Evolutionary conservation across 2,888 invertebrate genomes (phyloP).

Genomic region (Aspidiotus destructor): DNA sequence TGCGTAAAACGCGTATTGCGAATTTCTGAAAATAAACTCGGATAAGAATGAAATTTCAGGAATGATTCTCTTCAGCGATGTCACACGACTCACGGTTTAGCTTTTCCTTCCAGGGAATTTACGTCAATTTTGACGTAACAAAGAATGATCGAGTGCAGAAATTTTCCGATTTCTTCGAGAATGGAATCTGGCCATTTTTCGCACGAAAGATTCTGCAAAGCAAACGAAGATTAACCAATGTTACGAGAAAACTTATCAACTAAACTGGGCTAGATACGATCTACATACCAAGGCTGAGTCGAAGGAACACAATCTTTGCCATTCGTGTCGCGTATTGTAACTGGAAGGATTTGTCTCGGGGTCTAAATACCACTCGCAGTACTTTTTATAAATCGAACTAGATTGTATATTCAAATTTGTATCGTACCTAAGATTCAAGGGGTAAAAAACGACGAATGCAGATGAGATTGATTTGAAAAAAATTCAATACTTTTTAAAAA

Average conservation of each 20-base stretch:
- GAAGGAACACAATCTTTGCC: slow-evolving; percentile 56
- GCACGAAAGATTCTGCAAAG: slow-evolving; percentile 47
- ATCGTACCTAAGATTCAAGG: slow-evolving; percentile 43
- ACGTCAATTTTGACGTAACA: slow-evolving; percentile 74
- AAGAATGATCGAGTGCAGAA: slow-evolving; percentile 79
- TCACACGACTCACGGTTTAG: slow-evolving; percentile 20
- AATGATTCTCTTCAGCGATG: background rate
- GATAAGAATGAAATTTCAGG: background rate
- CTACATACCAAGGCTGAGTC: slow-evolving; percentile 42
- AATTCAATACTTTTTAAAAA: background rate
- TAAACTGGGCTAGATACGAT: no score
- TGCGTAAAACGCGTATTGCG: slow-evolving; percentile 68
- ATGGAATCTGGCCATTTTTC: slow-evolving; percentile 58
- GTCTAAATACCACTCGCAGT: slow-evolving; percentile 55
- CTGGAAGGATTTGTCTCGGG: slow-evolving; percentile 39
- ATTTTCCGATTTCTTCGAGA: slow-evolving; percentile 61
- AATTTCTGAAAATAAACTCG: slow-evolving; percentile 45
- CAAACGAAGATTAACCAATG: slow-evolving; percentile 5
- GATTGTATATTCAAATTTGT: slow-evolving; percentile 55
- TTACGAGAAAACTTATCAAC: background rate
- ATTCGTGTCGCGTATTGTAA: slow-evolving; percentile 57
- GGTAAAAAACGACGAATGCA: slow-evolving; percentile 32
- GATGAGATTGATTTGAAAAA: background rate
- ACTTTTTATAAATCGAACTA: slow-evolving; percentile 55
- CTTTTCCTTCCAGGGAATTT: slow-evolving; percentile 48